phyloP scores from a whole-genome alignment of 2,888 invertebrate species.

The Melinaea marsaeus region DNA sequence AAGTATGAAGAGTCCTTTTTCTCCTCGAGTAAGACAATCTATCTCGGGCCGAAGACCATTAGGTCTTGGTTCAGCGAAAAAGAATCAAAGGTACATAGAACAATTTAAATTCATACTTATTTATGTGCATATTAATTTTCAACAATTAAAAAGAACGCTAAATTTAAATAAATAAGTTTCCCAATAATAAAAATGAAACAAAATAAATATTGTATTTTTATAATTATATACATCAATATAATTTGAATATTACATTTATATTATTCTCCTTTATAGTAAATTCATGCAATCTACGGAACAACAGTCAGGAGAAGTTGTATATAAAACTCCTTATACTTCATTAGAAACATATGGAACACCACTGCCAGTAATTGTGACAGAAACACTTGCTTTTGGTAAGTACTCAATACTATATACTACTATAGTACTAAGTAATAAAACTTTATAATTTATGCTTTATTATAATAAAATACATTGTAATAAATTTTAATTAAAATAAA shows the following conservation, averaged over 20 bases:
- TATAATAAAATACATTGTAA: too few relatives aligned
- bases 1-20: constrained; percentile 67
- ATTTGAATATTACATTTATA: not conserved
- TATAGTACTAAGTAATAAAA: too few relatives aligned
- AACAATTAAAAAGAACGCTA: not conserved
- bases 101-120: not conserved
- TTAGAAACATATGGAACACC: constrained; percentile 90
- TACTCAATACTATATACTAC: too few relatives aligned
- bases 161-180: not conserved
- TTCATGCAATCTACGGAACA: constrained; percentile 50
- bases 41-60: constrained; percentile 57
- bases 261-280: constrained; percentile 44
- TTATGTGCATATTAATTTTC: too few relatives aligned
- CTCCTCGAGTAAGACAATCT: constrained; percentile 64
- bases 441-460: not conserved
- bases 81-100: constrained; percentile 53
- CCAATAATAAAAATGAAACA: too few relatives aligned
- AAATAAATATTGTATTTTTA: too few relatives aligned
- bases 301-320: constrained; percentile 82
- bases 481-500: too few relatives aligned
- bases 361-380: constrained; percentile 91
- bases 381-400: constrained; percentile 89
- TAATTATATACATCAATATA: not conserved
- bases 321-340: constrained; percentile 84
- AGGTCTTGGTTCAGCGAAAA: constrained; percentile 56